Base-by-base conservation (phyloP, 2,113 vertebrate species). In the Panthera uncia region DNA sequence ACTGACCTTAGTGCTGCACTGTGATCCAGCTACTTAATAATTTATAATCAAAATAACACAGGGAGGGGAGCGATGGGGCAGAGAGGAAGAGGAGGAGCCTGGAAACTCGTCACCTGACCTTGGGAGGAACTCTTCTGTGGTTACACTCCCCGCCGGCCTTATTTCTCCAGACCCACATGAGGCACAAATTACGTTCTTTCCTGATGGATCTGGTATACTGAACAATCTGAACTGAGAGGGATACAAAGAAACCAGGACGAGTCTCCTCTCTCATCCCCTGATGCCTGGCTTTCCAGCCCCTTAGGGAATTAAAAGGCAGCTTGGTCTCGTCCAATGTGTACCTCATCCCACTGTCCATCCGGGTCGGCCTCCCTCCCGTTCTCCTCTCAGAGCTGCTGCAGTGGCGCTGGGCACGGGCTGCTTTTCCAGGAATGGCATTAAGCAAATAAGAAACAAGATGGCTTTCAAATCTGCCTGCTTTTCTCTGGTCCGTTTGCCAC, bases 361-460 rank as follows among this genome's bases (percentile, higher is more conserved):
- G 3, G 1, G 15, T 16, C 45, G 63, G 85, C 1, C 0, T 5
- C 78, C 16, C 27, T 50, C 11, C 2, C 5, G 25, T 27, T 21
- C 19, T 29, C 14, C 10, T 57, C n/a, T 94, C 38, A 14, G 93
- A 79, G 25, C 1, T 13, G 29, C 52, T n/a, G 45, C 66, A 23
- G 55, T 13, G 74, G 1, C 4, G 0, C 31, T 33, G 71, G n/a
- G 29, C 4, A 0, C 3, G 8, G 8, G 45, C 12, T 65, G 21
- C 38, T 16, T 78, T 78, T 78, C 74, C 27, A 78, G 41, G 41
- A 16, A 29, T 16, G n/a, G 48, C 1, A 8, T n/a, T 52, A 27
- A 87, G 66, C 84, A 21, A 52, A 3, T 87, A 36, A 71, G 13
- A 36, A 52, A 79, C 12, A 41, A 25, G 55, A 38, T 2, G 0